Evolutionary conservation across 2,797 vertebrate genomes (phyloP), one percentile per base, ranked within the genome.

Genomic region (Sebastes hopkinsi): DNA sequence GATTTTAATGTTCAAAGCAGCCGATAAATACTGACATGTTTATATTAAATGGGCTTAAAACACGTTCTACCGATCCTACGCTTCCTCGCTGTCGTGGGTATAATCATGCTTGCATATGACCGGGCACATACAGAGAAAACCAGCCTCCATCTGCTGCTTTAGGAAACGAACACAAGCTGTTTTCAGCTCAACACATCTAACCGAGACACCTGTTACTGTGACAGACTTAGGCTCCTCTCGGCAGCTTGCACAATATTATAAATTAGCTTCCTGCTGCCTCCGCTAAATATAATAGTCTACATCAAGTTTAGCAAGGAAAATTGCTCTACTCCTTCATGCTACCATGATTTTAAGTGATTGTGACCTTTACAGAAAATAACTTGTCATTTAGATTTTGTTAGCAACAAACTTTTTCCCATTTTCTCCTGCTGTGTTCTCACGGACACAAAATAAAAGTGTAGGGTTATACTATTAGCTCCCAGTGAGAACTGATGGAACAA

Each of bases 81-180:
- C 87, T 73, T 81, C 68, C 77, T 85, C 62, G 18, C 83, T 38
- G 84, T 79, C 54, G 61, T 81, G 72, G 75, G 79, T 86, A 88
- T 91, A 93, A 93, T 93, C 88, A 71, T 32, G 84, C 86, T 86
- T 77, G 83, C 87, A 82, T 85, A 87, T 92, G 89, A 92, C 84
- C 88, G 74, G 29, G 87, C 88, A 87, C 87, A 86, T 88, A 82
- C 62, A 2, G 72, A 85, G 86, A 89, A 88, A 93, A 82, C 86
- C 72, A 74, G 87, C 89, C 90, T 94, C 91, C 93, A 93, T 95
- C 93, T 95, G 94, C 79, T 90, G 89, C 73, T 32, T 87, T 29
- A 82, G 85, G 83, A 89, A 92, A 86, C 70, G 85, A 91, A 90
- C 87, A 88, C 93, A 93, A 94, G 93, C 93, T 94, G 93, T 93